These are phyloP conservation scores for Coelogynopora nodosa DNA, from an alignment of 2,888 invertebrate species.

Conservation along the genomic window DNA sequence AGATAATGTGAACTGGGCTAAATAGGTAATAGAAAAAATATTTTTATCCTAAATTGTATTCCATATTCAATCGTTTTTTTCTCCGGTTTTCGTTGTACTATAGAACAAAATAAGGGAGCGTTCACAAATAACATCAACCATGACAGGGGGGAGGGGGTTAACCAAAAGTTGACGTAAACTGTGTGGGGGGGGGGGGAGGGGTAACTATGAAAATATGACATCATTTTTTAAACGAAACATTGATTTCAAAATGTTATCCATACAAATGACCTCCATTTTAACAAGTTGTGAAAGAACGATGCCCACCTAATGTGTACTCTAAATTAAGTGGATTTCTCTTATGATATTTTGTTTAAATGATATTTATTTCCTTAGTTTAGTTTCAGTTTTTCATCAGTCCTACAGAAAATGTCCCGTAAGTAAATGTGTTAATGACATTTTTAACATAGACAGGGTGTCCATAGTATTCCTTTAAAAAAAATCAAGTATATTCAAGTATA, in stretches of 20 bases:
- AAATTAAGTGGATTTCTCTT: not conserved
- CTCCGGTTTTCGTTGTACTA: too few relatives aligned
- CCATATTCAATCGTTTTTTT: too few relatives aligned
- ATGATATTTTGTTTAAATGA: not conserved
- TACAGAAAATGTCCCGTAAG: too few relatives aligned
- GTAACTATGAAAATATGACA: not conserved
- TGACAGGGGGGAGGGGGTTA: not conserved
- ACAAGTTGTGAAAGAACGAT: not conserved
- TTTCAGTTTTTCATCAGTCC: too few relatives aligned
- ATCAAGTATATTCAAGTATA: too few relatives aligned
- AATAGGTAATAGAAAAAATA: too few relatives aligned
- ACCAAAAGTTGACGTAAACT: not conserved
- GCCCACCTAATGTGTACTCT: not conserved
- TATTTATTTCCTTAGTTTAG: too few relatives aligned
- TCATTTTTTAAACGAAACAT: not conserved
- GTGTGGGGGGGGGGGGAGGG: not conserved
- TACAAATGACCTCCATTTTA: not conserved
- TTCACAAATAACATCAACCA: conserved; percentile 11
- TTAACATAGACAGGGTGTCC: too few relatives aligned
- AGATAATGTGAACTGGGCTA: too few relatives aligned
- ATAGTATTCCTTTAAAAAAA: too few relatives aligned
- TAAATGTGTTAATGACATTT: too few relatives aligned
- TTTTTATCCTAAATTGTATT: too few relatives aligned
- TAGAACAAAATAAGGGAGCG: not conserved
- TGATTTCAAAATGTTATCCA: not conserved